Evolutionary conservation across 2,888 invertebrate species (phyloP).

Genomic region (Pseudeuparius sepicola): DNA sequence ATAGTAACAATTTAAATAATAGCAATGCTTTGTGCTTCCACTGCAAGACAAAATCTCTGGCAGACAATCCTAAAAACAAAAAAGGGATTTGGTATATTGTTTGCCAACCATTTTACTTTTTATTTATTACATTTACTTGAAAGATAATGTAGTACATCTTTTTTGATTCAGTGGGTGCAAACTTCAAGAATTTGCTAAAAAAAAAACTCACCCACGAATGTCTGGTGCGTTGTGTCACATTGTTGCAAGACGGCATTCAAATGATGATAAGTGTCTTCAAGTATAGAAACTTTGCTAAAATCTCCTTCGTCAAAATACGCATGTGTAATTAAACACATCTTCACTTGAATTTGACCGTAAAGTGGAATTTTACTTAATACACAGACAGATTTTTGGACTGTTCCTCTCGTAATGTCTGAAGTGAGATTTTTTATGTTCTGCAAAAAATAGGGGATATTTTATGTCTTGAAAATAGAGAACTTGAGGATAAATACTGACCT

Average conservation of each 20-base stretch:
- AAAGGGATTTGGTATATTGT: background rate
- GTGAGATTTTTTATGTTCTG: slow-evolving; percentile 87
- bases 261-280: slow-evolving; percentile 88
- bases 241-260: slow-evolving; percentile 72
- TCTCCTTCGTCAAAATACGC: slow-evolving; percentile 96
- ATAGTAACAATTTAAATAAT: slow-evolving; percentile 81
- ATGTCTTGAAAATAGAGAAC: slow-evolving; percentile 1
- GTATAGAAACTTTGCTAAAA: slow-evolving; percentile 75
- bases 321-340: slow-evolving; percentile 90
- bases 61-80: slow-evolving; percentile 61
- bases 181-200: slow-evolving; percentile 1
- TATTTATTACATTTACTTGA: too few relatives aligned
- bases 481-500: slow-evolving; percentile 53
- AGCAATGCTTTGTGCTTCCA: slow-evolving; percentile 90
- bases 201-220: slow-evolving; percentile 52
- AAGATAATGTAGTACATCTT: too few relatives aligned
- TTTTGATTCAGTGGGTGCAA: too few relatives aligned
- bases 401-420: slow-evolving; percentile 92
- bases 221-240: slow-evolving; percentile 50
- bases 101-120: background rate
- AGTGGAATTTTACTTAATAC: slow-evolving; percentile 83
- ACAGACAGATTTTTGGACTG: slow-evolving; percentile 97
- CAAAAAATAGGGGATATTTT: slow-evolving; percentile 26
- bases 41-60: slow-evolving; percentile 66
- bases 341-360: slow-evolving; percentile 90